Evolutionary conservation across 2,888 invertebrate species (phyloP).

Genomic region (Tholera decimalis): DNA sequence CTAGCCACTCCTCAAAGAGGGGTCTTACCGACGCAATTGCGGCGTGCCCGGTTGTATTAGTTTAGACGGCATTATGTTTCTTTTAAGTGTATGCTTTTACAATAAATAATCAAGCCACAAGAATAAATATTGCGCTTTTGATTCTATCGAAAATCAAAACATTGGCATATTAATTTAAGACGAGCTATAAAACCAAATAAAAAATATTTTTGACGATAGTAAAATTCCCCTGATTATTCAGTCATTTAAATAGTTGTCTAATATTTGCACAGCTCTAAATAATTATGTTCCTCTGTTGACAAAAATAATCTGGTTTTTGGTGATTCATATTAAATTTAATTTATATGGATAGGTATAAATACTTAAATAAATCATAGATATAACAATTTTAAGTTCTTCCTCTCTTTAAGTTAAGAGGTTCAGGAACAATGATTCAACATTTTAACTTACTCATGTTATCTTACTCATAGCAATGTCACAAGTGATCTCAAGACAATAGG

Average conservation of each 20-base stretch:
- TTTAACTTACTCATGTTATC: not conserved
- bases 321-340: constrained; percentile 7
- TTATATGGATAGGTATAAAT: not conserved
- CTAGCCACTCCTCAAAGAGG: too few species aligned
- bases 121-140: not conserved
- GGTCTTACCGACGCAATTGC: too few species aligned
- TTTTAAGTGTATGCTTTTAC: not conserved
- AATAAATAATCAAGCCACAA: not conserved
- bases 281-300: not conserved
- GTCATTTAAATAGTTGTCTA: not conserved
- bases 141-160: not conserved
- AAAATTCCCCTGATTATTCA: constrained; percentile 5
- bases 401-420: constrained; percentile 29
- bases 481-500: constrained; percentile 19
- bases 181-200: not conserved
- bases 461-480: constrained; percentile 32
- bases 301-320: not conserved
- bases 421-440: constrained; percentile 35
- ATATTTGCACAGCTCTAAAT: not conserved
- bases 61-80: constrained; percentile 6
- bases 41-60: constrained; percentile 13
- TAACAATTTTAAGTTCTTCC: constrained; percentile 1
- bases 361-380: not conserved
- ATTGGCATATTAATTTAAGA: constrained; percentile 2
- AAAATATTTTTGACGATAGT: not conserved